These are phyloP conservation scores for Virgularia gustaviana DNA, from an alignment of 92 coral and sea anemone species.

Conservation along the genomic window DNA sequence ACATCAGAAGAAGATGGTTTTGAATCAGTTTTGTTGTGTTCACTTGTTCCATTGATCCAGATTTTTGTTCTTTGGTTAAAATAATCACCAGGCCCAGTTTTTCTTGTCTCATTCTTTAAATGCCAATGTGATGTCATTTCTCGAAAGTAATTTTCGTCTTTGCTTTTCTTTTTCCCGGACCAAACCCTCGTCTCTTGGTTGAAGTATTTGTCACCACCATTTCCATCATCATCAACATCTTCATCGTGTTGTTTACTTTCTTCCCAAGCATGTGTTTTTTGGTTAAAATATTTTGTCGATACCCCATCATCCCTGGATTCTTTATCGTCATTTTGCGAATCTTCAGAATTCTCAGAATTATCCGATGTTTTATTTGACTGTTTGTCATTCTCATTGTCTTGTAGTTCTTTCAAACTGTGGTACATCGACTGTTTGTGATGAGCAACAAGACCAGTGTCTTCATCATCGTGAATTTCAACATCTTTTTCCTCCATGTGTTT, in stretches of 20 bases:
- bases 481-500: not conserved
- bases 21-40: not conserved
- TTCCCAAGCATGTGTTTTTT: constrained; percentile 14
- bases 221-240: constrained; percentile 2
- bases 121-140: constrained; percentile 20
- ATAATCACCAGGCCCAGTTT: constrained; percentile 2
- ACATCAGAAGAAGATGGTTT: not conserved
- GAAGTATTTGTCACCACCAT: not conserved
- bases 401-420: constrained; percentile 20
- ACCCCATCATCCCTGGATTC: not conserved
- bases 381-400: not conserved
- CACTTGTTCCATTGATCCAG: not conserved
- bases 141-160: constrained; percentile 15
- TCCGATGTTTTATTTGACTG: not conserved
- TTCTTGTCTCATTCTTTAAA: constrained; percentile 5
- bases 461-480: not conserved
- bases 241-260: constrained; percentile 8
- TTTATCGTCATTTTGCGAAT: not conserved
- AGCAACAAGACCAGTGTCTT: not conserved
- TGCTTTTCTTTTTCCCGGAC: constrained; percentile 1
- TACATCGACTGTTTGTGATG: constrained; percentile 18
- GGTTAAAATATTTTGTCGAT: constrained; percentile 21
- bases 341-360: not conserved
- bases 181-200: constrained; percentile 17
- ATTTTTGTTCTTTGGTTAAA: constrained; percentile 25